Evolutionary conservation across 2,113 vertebrate species (phyloP), one percentile per base, ranked within the genome.

Genomic region (Porphyrio hochstetteri): DNA sequence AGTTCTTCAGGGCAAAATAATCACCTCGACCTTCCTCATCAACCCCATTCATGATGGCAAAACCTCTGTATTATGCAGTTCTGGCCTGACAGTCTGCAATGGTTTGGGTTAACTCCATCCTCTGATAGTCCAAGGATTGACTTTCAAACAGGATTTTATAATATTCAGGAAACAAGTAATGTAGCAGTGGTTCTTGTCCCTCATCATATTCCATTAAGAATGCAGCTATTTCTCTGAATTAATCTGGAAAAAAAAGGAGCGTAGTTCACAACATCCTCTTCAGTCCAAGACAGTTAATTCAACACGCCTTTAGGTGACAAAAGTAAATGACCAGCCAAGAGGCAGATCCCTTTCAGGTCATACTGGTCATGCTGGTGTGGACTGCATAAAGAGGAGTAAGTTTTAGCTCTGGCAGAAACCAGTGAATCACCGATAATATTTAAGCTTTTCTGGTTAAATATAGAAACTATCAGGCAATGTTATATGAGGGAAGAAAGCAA

Each of bases 361-460:
- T 29, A 16, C 15, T 57, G 27, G 36, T 9, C 24, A 15, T 4
- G 11, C 19, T 55, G 38, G 4, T 36, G 16, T 60, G 56, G 35
- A 79, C 11, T 2, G 0, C 42, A 63, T 12, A 59, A 81, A 86
- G 50, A 61, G 69, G 36, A 90, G 19, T 33, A 61, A 68, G 4
- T 4, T 63, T 93, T 94, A 78, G 42, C 46, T 92, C 19, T 84
- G 57, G 82, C n/a, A 80, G 65, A 79, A 91, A 82, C 27, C 38
- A 42, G 46, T 74, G 87, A 40, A 42, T 82, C 15, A 65, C 31
- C 44, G 72, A 72, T 84, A 93, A 93, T 70, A 87, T 67, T 89
- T 74, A 82, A 69, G 77, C 33, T 80, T 92, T 96, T 93, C 72
- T 88, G 48, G 48, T 92, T 96, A 96, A 88, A 91, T 96, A 93